Evolutionary conservation across 2,797 vertebrate species (phyloP).

Genomic region (Hybognathus amarus): DNA sequence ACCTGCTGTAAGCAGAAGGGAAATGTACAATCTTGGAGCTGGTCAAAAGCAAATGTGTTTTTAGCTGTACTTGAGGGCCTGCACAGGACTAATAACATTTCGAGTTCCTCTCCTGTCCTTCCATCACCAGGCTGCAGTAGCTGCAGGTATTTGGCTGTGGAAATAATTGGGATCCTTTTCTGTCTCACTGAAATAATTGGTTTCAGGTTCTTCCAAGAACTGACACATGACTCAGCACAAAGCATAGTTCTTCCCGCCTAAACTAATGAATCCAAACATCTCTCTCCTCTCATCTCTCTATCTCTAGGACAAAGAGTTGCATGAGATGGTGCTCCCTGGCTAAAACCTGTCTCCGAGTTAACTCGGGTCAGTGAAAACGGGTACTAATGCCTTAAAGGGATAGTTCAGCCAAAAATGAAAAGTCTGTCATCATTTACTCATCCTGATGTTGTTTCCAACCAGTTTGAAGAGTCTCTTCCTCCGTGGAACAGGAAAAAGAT

Average conservation of each 20-base stretch:
- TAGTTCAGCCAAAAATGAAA: background rate
- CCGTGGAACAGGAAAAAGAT: background rate
- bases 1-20: conserved; percentile 15
- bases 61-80: background rate
- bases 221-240: conserved; percentile 35
- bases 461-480: background rate
- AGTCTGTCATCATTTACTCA: conserved; percentile 13
- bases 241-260: background rate
- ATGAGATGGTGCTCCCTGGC: background rate
- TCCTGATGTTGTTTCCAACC: background rate
- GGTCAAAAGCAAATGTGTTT: conserved; percentile 22
- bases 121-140: conserved; percentile 7
- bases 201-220: conserved; percentile 35
- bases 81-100: conserved; percentile 7
- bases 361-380: background rate
- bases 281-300: background rate
- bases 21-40: conserved; percentile 6
- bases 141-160: conserved; percentile 36
- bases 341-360: background rate
- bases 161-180: conserved; percentile 38
- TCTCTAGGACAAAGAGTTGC: conserved; percentile 26
- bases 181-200: conserved; percentile 38
- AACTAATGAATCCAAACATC: conserved; percentile 28
- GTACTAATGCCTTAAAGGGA: background rate
- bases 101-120: conserved; percentile 11